phyloP scores from a whole-genome alignment of 2,888 invertebrate species.

The Chaitophorus viminalis region DNA sequence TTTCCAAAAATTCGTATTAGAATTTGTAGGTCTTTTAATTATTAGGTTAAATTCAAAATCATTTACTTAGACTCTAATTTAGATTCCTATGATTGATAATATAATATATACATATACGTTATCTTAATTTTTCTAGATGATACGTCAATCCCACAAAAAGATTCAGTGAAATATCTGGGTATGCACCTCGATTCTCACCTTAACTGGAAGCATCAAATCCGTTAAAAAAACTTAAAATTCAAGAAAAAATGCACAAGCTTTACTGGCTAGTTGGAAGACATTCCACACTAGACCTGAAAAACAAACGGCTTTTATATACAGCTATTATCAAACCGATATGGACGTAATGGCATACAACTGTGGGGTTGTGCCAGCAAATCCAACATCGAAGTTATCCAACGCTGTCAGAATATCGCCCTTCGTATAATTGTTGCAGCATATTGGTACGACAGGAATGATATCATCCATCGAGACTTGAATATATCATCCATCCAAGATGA shows the following conservation, averaged over 20 bases:
- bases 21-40: no score
- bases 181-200: background rate
- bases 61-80: no score
- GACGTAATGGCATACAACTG: background rate
- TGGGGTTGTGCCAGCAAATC: background rate
- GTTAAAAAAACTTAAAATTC: no score
- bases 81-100: no score
- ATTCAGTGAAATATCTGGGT: background rate
- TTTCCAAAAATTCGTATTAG: no score
- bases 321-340: background rate
- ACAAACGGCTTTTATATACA: constrained; percentile 37
- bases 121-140: no score
- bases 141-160: no score
- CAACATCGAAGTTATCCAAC: background rate
- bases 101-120: no score
- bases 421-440: background rate
- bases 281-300: constrained; percentile 17
- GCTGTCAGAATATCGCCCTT: background rate
- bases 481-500: background rate
- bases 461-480: background rate
- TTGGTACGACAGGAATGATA: background rate
- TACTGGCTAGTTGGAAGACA: constrained; percentile 31
- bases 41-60: no score
- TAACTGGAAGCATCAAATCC: background rate
- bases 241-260: background rate